Evolutionary conservation across 35 echinoderm and acorn worm species (phyloP).

Genomic region (Holothuria glaberrima): DNA sequence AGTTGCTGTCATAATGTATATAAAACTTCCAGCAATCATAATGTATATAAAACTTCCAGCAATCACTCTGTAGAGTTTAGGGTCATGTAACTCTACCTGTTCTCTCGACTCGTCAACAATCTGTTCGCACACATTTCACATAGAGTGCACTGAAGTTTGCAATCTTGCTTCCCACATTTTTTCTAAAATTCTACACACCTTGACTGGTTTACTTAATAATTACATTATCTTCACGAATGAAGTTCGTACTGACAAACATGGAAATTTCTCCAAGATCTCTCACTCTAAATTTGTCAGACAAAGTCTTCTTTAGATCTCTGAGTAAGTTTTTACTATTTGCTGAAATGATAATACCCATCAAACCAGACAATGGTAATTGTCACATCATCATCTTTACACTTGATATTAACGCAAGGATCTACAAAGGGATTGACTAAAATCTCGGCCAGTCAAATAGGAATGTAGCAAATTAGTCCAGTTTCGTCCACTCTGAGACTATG

Average conservation of each 20-base stretch:
- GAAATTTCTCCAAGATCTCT: conserved; percentile 38
- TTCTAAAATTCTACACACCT: conserved; percentile 15
- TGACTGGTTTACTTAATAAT: conserved; percentile 13
- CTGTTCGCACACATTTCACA: no score
- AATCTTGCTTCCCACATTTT: conserved; percentile 12
- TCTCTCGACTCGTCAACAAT: neutral
- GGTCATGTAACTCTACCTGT: conserved; percentile 4
- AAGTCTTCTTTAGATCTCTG: neutral
- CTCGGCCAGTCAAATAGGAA: conserved; percentile 28
- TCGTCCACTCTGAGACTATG: conserved; percentile 54
- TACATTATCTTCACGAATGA: conserved; percentile 39
- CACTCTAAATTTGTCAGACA: neutral
- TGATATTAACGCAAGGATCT: conserved; percentile 29
- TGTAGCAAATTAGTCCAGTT: conserved; percentile 69
- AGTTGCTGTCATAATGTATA: no score
- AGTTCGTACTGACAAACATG: conserved; percentile 51
- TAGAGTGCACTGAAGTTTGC: conserved; percentile 6
- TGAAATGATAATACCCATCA: conserved; percentile 25
- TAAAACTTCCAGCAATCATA: no score
- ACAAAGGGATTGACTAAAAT: conserved; percentile 11
- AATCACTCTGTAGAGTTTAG: neutral
- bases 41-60: no score
- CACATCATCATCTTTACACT: neutral
- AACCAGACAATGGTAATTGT: conserved; percentile 24
- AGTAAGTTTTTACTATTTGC: neutral